Evolutionary conservation across 2,113 vertebrate genomes (phyloP).

Genomic region (Hyaena hyaena): DNA sequence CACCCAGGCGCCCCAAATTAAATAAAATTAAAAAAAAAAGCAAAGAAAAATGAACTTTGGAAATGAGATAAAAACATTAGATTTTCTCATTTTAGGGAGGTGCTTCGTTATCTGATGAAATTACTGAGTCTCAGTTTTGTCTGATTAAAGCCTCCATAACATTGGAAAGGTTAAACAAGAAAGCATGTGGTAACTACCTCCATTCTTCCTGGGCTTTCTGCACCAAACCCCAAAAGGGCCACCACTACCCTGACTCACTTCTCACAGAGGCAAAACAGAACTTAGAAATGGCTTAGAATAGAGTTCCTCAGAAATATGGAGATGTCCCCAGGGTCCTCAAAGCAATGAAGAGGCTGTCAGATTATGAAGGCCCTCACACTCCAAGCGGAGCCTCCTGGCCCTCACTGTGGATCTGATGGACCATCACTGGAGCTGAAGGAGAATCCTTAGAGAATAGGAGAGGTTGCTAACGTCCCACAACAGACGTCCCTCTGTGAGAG

Average conservation of each 20-base stretch:
- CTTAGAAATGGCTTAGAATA: not conserved
- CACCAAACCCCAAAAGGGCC: not conserved
- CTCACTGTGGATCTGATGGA: not conserved
- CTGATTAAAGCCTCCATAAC: not conserved
- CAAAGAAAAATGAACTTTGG: not conserved
- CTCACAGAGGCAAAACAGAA: not conserved
- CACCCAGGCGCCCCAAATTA: too few relatives aligned
- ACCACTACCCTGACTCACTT: not conserved
- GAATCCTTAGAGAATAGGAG: not conserved
- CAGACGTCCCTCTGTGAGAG: not conserved
- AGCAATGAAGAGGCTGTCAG: too few relatives aligned
- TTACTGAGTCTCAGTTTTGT: not conserved
- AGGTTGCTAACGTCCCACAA: not conserved
- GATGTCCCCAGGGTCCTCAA: too few relatives aligned
- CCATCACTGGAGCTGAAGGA: not conserved
- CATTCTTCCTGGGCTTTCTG: not conserved
- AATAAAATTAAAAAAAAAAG: too few relatives aligned
- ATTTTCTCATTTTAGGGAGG: not conserved
- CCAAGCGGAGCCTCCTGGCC: not conserved
- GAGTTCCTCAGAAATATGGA: too few relatives aligned
- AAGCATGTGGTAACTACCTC: not conserved
- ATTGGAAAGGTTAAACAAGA: not conserved
- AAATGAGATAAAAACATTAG: not conserved
- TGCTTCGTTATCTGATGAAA: not conserved
- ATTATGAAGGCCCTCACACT: too few relatives aligned